Evolutionary conservation across 1,140 invertebrate genomes (phyloP).

Genomic region (Coenobita brevimanus): DNA sequence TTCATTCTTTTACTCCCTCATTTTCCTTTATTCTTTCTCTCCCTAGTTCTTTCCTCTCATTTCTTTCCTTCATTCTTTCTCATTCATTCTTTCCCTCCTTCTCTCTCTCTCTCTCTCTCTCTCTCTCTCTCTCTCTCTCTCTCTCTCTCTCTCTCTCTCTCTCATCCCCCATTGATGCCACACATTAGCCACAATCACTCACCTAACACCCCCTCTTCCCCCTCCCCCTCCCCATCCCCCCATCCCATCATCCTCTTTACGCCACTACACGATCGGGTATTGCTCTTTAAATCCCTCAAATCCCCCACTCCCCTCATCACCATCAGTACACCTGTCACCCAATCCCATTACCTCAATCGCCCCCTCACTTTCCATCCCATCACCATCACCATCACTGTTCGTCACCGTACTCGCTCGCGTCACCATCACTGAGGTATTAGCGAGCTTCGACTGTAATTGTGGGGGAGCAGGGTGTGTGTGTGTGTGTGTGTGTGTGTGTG

Average conservation of each 20-base stretch:
- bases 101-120: not conserved
- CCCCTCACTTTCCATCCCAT: not conserved
- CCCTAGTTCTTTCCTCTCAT: not conserved
- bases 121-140: not conserved
- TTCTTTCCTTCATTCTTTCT: not conserved
- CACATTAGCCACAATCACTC: not conserved
- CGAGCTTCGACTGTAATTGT: not conserved
- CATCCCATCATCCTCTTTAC: not conserved
- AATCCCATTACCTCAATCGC: constrained; percentile 41
- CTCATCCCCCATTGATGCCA: not conserved
- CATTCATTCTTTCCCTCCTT: not conserved
- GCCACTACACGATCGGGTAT: too few relatives aligned
- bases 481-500: constrained; percentile 5
- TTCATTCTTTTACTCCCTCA: not conserved
- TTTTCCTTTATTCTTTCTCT: not conserved
- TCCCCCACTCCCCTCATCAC: constrained; percentile 20
- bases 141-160: not conserved
- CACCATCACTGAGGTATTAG: too few relatives aligned
- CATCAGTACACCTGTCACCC: constrained; percentile 40
- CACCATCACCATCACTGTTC: constrained; percentile 1
- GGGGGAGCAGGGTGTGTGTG: not conserved
- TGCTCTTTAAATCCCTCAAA: constrained; percentile 24
- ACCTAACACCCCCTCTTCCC: constrained; percentile 4
- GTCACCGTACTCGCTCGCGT: too few relatives aligned
- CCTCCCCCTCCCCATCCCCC: too few relatives aligned